Conservation (phyloP, 1,140 invertebrate genomes). For the Scaptomyza montana region DNA sequence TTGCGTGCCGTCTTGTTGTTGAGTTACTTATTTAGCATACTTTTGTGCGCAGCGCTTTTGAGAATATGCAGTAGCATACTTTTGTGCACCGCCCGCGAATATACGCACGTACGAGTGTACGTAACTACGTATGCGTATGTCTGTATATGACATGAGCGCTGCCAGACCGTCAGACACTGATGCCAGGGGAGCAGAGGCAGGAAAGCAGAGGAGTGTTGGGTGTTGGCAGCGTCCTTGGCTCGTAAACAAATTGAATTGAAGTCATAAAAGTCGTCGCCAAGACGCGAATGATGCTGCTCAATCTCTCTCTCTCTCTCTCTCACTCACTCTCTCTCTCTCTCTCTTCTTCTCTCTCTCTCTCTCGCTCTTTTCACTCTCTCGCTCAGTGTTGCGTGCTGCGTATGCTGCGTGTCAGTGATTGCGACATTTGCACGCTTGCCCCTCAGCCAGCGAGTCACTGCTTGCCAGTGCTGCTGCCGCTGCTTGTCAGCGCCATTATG, state of each 20-base stretch:
- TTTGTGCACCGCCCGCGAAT: slow-evolving; percentile 37
- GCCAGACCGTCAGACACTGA: neutral
- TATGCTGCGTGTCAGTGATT: slow-evolving; percentile 79
- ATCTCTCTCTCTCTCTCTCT: neutral
- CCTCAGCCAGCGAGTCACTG: neutral
- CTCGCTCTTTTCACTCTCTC: neutral
- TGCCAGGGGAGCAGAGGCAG: neutral
- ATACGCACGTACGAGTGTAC: neutral
- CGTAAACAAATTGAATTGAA: slow-evolving; percentile 83
- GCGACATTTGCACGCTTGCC: slow-evolving; percentile 52
- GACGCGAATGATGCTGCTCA: slow-evolving; percentile 43
- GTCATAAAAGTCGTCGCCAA: slow-evolving; percentile 80
- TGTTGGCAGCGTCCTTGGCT: slow-evolving; percentile 47
- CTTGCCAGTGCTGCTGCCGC: slow-evolving; percentile 24
- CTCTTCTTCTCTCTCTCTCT: neutral
- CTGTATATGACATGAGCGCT: slow-evolving; percentile 1
- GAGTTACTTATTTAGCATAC: slow-evolving; percentile 73
- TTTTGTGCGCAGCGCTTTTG: slow-evolving; percentile 42
- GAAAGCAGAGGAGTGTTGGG: neutral
- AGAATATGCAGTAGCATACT: slow-evolving; percentile 52
- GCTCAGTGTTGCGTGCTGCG: slow-evolving; percentile 24
- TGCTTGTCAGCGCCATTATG: slow-evolving; percentile 77
- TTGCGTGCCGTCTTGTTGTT: slow-evolving; percentile 16
- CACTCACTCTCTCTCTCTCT: neutral
- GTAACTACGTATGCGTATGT: neutral